These are phyloP conservation scores for Villa cingulata DNA, from an alignment of 2,888 invertebrate genomes.

Conservation along the genomic window DNA sequence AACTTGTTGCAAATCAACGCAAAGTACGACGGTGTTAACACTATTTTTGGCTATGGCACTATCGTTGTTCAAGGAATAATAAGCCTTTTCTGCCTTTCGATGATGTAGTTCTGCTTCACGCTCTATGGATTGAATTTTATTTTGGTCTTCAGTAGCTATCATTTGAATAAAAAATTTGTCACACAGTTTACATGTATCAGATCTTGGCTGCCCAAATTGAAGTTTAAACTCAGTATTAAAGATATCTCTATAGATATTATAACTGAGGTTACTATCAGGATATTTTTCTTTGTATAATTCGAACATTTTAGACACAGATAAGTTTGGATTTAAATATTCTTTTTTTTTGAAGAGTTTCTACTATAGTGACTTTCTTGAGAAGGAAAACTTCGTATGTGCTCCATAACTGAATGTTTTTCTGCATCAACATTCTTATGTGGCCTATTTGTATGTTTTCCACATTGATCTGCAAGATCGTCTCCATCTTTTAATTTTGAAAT, in stretches of 20 bases:
- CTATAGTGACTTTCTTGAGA: not conserved
- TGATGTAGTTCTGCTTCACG: not conserved
- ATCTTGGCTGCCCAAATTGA: conserved; percentile 2
- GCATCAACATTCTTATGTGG: not conserved
- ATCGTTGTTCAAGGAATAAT: not conserved
- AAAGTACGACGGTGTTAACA: not conserved
- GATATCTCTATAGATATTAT: conserved; percentile 3
- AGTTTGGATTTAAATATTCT: not conserved
- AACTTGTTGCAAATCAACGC: conserved; percentile 6
- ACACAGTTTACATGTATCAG: conserved; percentile 1
- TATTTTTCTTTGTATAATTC: not conserved
- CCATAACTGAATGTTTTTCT: not conserved
- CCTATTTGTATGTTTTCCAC: not conserved
- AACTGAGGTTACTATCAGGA: not conserved
- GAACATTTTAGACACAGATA: not conserved
- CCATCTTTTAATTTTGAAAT: not conserved
- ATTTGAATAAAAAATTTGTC: not conserved
- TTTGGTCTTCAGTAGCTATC: not conserved
- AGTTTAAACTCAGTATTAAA: not conserved
- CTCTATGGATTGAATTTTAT: not conserved
- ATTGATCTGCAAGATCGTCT: not conserved
- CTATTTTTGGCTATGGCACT: not conserved
- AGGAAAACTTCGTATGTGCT: not conserved
- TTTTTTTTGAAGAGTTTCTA: not conserved
- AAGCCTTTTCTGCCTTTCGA: conserved; percentile 1